phyloP scores from a whole-genome alignment of 2,113 vertebrate species.

The Burhinus oedicnemus region DNA sequence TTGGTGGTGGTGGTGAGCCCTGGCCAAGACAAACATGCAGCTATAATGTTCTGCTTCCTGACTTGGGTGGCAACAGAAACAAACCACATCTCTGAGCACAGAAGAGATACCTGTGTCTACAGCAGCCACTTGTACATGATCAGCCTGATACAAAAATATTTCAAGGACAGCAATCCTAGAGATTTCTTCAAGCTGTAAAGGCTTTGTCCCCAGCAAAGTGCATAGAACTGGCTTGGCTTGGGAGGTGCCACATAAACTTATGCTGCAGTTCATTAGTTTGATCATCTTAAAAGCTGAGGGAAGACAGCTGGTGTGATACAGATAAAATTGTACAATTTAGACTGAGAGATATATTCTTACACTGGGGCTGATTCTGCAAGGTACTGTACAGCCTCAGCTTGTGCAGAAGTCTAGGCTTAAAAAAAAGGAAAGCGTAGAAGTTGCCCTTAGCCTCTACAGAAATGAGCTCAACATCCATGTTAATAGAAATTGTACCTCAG shows the following conservation, averaged over 20 bases:
- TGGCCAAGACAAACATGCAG: neutral
- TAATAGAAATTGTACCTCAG: neutral
- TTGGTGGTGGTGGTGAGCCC: conserved; percentile 58
- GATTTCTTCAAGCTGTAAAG: neutral
- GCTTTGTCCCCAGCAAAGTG: neutral
- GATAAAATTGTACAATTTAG: neutral
- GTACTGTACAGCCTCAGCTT: neutral
- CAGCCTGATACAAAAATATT: neutral
- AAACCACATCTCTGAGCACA: neutral
- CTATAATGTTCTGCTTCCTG: neutral
- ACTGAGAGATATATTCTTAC: neutral
- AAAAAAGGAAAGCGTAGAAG: neutral
- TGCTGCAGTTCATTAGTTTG: neutral
- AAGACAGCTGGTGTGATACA: neutral
- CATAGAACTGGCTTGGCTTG: neutral
- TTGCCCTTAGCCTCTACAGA: neutral
- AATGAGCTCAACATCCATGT: neutral
- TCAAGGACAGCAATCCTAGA: neutral
- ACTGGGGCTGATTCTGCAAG: neutral
- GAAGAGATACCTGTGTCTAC: neutral
- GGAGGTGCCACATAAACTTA: neutral
- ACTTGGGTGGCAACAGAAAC: neutral
- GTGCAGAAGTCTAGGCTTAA: neutral
- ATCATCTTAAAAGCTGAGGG: neutral
- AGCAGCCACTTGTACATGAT: neutral